Conservation (phyloP, 2,797 vertebrate genomes). For the Vireo griseus region DNA sequence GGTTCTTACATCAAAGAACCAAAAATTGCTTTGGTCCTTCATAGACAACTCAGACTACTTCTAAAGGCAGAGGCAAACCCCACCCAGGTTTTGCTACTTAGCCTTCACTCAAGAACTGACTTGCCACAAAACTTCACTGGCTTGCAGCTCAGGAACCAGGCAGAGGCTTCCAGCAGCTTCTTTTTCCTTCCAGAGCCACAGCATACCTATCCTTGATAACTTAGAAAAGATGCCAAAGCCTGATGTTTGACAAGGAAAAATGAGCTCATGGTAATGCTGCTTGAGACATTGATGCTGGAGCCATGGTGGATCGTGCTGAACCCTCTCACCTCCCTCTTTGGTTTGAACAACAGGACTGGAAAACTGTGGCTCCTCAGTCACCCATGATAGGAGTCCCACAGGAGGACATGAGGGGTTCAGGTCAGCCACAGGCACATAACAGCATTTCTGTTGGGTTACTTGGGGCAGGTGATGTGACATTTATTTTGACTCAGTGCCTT, state of each 20-base stretch:
- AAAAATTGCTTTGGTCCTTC: not conserved
- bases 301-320: rapidly evolving
- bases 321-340: not conserved
- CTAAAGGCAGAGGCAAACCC: not conserved
- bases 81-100: not conserved
- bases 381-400: rapidly evolving
- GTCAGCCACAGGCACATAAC: not conserved
- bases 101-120: not conserved
- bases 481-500: not conserved
- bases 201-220: not conserved
- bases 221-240: not conserved
- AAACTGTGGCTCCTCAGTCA: rapidly evolving
- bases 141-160: not conserved
- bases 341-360: not conserved
- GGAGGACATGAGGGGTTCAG: not conserved
- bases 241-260: not conserved
- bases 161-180: not conserved
- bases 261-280: not conserved
- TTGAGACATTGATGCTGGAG: not conserved
- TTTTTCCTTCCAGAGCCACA: not conserved
- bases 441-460: not conserved
- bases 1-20: not conserved
- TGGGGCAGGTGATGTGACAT: not conserved
- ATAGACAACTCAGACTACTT: not conserved
- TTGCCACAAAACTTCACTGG: constrained; percentile 9